Conservation (phyloP, 2,888 invertebrate species). For the Drosophila histrio region DNA sequence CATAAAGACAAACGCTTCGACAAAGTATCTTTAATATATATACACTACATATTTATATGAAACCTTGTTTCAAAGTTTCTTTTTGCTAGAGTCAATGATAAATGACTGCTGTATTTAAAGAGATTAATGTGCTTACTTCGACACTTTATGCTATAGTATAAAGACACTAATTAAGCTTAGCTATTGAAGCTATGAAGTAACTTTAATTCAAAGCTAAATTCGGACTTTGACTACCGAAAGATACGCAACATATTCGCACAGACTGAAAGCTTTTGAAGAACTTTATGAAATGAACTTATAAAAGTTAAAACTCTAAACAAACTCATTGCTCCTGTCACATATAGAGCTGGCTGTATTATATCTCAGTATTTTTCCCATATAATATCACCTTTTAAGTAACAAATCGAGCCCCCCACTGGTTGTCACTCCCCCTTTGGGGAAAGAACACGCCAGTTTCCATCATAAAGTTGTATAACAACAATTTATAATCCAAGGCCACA, state of each 20-base stretch:
- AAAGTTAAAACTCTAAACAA: constrained; percentile 10
- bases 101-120: neutral
- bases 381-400: neutral
- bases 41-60: too few relatives aligned
- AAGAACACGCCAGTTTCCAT: neutral
- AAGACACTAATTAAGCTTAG: neutral
- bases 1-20: too few relatives aligned
- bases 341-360: neutral
- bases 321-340: neutral
- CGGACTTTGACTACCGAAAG: neutral
- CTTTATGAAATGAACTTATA: constrained; percentile 4
- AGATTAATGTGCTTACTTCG: constrained; percentile 1
- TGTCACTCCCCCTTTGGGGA: constrained; percentile 1
- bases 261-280: constrained; percentile 6
- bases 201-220: neutral
- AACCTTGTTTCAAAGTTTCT: too few relatives aligned
- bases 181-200: neutral
- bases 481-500: constrained; percentile 17
- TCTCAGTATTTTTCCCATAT: neutral
- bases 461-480: constrained; percentile 7
- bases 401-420: neutral
- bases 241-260: neutral
- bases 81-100: too few relatives aligned
- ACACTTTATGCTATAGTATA: neutral
- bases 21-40: too few relatives aligned